Evolutionary conservation across 2,888 invertebrate genomes (phyloP), one percentile per base, ranked within the genome.

Genomic region (Xanthorhoe designata): DNA sequence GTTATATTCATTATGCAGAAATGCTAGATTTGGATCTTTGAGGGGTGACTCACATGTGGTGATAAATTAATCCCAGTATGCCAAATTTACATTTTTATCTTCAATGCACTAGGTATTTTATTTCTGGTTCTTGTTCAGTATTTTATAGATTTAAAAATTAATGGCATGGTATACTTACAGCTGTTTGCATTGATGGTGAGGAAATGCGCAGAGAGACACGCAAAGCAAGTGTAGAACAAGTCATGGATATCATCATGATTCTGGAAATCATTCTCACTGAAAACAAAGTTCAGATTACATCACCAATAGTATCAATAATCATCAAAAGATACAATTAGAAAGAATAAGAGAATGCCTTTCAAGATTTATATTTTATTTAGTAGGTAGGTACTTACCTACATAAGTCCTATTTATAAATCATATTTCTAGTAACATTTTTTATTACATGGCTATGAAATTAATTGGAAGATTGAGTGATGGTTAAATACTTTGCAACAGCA

Each of bases 211-310:
- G 97, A 96, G 75, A 98, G 93, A 61, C 97, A 97, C 72, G 97
- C 97, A 93, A 98, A 97, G 71, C 97, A 96, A 80, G 97, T 96
- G 91, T 97, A 98, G 94, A 98, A 98, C 70, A 96, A 95, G 80
- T 97, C 97, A 89, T 96, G 96, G 74, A 96, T 95, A 74, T 97
- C 97, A 81, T 97, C 97, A 92, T 97, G 97, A 75, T 96, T 96
- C 77, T 96, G 94, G 86, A 98, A 96, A 82, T 98, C 97, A 81
- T 94, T 94, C 94, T 98, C 98, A 91, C 98, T 98, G 94, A 57
- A 82, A 57, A 35, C 49, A 49, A 49, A 51, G 17, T 18, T 47
- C 45, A 35, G 15, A 24, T 24, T 52, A 57, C 0, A 29, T 60
- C 19, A 38, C 8, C 19, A 5, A 32, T n/a, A n/a, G 19, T 29